Conservation (phyloP, 1,140 invertebrate genomes). For the Anoplolepis gracilipes region DNA sequence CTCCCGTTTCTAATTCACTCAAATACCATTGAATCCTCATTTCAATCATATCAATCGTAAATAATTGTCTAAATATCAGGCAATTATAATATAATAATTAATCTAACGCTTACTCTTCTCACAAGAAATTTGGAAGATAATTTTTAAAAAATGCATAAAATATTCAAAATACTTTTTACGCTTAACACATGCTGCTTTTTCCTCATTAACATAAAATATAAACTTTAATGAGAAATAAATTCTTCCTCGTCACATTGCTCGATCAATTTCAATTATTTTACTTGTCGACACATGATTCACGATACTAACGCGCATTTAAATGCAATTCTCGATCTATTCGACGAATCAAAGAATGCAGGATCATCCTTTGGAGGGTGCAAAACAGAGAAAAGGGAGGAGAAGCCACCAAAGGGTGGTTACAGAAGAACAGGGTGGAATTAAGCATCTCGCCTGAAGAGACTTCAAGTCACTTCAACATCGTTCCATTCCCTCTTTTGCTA, state of each 20-base stretch:
- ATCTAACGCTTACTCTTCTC: neutral
- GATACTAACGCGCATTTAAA: constrained; percentile 42
- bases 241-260: neutral
- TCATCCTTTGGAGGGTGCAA: constrained; percentile 31
- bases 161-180: neutral
- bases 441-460: constrained; percentile 86
- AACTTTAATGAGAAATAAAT: neutral
- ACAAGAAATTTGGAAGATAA: neutral
- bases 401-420: constrained; percentile 52
- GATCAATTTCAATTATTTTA: neutral
- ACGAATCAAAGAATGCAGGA: constrained; percentile 72
- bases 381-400: neutral
- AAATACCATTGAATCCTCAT: constrained; percentile 41
- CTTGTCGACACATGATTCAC: neutral
- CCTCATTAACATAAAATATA: neutral
- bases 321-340: constrained; percentile 73
- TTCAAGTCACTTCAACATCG: constrained; percentile 85
- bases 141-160: neutral
- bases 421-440: constrained; percentile 83
- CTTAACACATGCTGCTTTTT: neutral
- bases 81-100: neutral
- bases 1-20: neutral
- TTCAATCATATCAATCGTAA: neutral
- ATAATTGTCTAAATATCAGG: neutral
- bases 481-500: constrained; percentile 76